Evolutionary conservation across 2,113 vertebrate species (phyloP).

Genomic region (Vidua chalybeata): DNA sequence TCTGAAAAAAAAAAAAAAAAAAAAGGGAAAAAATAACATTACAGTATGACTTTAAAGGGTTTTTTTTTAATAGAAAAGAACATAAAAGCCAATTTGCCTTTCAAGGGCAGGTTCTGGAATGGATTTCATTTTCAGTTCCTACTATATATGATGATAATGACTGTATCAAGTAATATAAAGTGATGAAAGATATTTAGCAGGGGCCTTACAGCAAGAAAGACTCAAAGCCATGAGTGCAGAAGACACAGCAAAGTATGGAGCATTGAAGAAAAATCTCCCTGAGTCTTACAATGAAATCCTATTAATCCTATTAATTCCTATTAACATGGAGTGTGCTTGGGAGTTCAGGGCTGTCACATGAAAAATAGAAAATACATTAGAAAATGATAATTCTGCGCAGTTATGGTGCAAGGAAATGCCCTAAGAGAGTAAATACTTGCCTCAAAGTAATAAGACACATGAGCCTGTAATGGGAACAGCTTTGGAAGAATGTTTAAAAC

Average conservation of each 20-base stretch:
- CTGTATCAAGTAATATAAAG: neutral
- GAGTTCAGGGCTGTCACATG: neutral
- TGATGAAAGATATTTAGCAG: slow-evolving; percentile 14
- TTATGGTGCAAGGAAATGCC: neutral
- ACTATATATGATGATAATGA: neutral
- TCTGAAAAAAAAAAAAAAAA: neutral
- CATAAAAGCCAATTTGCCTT: neutral
- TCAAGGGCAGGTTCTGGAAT: neutral
- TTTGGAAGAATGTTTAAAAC: neutral
- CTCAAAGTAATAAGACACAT: neutral
- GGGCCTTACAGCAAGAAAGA: neutral
- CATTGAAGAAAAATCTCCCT: neutral
- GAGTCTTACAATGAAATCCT: neutral
- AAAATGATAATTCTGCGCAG: neutral
- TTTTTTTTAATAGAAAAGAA: neutral
- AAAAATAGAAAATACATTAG: neutral
- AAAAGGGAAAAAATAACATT: neutral
- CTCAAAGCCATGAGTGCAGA: neutral
- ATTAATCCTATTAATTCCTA: neutral
- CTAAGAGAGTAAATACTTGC: neutral
- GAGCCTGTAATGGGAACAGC: neutral
- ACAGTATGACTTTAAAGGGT: neutral
- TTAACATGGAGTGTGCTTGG: neutral
- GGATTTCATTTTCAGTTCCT: neutral
- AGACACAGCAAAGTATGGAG: neutral